phyloP scores from a whole-genome alignment of 2,113 vertebrate genomes.

The Chlamydotis undulata region DNA sequence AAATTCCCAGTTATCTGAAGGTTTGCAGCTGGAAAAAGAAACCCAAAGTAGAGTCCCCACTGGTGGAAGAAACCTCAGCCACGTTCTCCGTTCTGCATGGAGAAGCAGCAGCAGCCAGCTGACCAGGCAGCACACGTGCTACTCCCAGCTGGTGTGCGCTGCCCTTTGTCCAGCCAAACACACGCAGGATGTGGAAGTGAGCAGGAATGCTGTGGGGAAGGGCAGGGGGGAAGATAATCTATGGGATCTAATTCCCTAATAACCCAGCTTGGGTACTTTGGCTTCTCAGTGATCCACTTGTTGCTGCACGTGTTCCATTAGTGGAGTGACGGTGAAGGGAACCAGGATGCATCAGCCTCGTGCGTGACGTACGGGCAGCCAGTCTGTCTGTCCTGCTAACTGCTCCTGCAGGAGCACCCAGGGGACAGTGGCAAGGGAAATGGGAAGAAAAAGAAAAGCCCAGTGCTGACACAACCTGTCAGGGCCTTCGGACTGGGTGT shows the following conservation, averaged over 20 bases:
- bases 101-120: neutral
- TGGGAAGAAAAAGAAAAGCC: neutral
- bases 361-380: neutral
- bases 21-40: neutral
- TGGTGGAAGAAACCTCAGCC: neutral
- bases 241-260: neutral
- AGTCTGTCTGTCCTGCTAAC: neutral
- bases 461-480: neutral
- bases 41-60: neutral
- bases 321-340: fast-evolving
- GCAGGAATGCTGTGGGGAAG: neutral
- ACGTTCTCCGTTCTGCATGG: fast-evolving
- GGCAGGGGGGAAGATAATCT: neutral
- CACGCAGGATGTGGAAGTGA: neutral
- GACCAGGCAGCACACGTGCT: neutral
- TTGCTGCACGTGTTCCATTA: neutral
- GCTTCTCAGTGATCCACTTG: neutral
- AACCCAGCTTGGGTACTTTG: neutral
- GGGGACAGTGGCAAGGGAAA: neutral
- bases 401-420: neutral
- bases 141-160: fast-evolving
- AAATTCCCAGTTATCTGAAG: neutral
- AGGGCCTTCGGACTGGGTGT: neutral
- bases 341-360: neutral
- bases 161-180: neutral